Base-by-base conservation (phyloP, 1,140 invertebrate species). In the Aphidius gifuensis region DNA sequence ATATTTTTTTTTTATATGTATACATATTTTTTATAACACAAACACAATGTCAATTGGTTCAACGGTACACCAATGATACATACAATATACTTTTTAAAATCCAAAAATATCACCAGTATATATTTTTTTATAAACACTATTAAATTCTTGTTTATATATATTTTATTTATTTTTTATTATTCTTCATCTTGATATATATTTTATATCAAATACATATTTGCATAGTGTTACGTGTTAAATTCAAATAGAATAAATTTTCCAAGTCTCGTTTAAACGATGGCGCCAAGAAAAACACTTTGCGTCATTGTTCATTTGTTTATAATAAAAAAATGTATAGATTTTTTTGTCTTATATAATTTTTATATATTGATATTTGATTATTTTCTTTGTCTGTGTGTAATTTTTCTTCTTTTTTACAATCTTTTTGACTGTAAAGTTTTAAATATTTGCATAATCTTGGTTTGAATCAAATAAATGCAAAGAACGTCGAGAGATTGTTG, bases 211-310 rank as follows among this genome's bases (percentile, higher is more conserved):
- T 3, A 44, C 9, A 11, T 44, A 44, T 44, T 8, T 44, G 9
- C 2, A 44, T 44, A 7, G 43, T 55, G 40, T 6, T 55, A 21
- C 5, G 40, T 49, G n/a, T 6, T 21, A 40, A 42, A n/a, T 39
- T 9, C 44, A 55, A 38, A 55, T 40, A 55, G 40, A 55, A 55
- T 40, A 55, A 38, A 55, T 38, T 43, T 55, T 40, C 53, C 11
- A 7, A 45, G 57, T 39, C 51, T 61, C 58, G 46, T 50, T 39
- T 56, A 6, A 55, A 58, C 60, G 64, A 65, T 62, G 64, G 57
- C 64, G 64, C 64, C 64, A 65, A 62, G 57, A 44, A 65, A 60
- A 65, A 62, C 57, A 57, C 57, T 50, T 65, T 65, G 60, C 60
- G 60, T 65, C 64, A 65, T 65, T 65, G 64, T 65, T 60, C 58